Percentiles rank a stretch among this genome's conserved stretches.
These are phyloP conservation scores for Enteromius radiatus DNA, from an alignment of 2,797 vertebrate species.

Conservation along the genomic window DNA sequence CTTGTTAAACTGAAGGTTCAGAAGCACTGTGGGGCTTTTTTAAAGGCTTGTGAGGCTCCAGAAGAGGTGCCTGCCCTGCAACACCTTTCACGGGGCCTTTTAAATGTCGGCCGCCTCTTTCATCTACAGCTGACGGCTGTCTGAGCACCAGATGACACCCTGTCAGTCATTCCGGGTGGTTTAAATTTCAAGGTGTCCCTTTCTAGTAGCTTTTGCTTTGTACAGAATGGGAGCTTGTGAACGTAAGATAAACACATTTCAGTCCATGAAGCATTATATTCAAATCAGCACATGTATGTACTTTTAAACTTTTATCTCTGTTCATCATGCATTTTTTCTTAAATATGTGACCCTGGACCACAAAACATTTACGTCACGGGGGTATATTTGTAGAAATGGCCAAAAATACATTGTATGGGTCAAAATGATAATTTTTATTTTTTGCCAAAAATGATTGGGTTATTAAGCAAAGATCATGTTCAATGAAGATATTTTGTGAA, in stretches of 20 bases:
- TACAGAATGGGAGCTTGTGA: neutral
- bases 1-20: neutral
- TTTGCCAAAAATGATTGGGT: no score
- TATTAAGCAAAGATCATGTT: no score
- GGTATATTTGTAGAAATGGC: no score
- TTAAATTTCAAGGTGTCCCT: neutral
- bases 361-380: no score
- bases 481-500: no score
- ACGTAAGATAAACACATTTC: neutral
- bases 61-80: neutral
- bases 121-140: conserved; percentile 3
- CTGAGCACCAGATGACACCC: neutral
- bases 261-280: neutral
- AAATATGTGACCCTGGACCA: neutral
- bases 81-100: neutral
- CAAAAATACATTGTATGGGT: no score
- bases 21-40: neutral
- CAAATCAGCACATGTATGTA: neutral
- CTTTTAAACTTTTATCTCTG: neutral
- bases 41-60: neutral
- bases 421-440: no score
- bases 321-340: neutral
- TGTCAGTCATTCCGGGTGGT: conserved; percentile 32
- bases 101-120: neutral
- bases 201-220: neutral